Conservation (phyloP, 37 sponge, comb jelly and placozoan species). For the Mnemiopsis leidyi region DNA sequence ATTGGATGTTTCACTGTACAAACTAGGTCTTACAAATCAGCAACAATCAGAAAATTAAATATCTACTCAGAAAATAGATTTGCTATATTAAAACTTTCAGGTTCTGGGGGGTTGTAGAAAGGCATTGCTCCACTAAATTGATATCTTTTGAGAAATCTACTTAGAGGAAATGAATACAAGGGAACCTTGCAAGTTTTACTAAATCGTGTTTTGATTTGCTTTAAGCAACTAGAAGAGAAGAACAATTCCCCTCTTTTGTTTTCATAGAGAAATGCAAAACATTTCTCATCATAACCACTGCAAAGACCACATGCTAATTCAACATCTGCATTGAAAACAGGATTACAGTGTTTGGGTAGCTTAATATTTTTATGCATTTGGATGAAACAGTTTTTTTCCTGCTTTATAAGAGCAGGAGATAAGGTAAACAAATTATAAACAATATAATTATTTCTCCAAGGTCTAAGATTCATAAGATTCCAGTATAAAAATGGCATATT, state of each 20-base stretch:
- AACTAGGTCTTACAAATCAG: too few species aligned
- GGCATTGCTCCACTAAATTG: background rate
- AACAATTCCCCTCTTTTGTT: background rate
- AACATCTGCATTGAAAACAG: background rate
- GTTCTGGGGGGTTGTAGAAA: background rate
- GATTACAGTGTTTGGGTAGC: background rate
- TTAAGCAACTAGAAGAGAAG: background rate
- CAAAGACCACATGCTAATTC: background rate
- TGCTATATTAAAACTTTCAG: background rate
- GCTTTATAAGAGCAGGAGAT: background rate
- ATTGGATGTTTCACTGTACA: too few species aligned
- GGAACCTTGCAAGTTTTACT: background rate
- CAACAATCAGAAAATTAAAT: too few species aligned
- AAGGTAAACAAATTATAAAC: constrained; percentile 20
- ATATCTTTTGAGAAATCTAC: background rate
- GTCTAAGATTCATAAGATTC: background rate
- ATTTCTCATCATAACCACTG: background rate
- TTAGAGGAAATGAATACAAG: background rate
- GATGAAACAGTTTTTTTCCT: background rate
- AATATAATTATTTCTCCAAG: background rate
- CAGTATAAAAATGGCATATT: constrained; percentile 10
- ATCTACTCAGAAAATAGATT: background rate
- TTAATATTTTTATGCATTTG: background rate
- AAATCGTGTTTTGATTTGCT: background rate
- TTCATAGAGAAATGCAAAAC: background rate